Conservation (phyloP, 92 coral and sea anemone genomes). For the Bergia sp. region DNA sequence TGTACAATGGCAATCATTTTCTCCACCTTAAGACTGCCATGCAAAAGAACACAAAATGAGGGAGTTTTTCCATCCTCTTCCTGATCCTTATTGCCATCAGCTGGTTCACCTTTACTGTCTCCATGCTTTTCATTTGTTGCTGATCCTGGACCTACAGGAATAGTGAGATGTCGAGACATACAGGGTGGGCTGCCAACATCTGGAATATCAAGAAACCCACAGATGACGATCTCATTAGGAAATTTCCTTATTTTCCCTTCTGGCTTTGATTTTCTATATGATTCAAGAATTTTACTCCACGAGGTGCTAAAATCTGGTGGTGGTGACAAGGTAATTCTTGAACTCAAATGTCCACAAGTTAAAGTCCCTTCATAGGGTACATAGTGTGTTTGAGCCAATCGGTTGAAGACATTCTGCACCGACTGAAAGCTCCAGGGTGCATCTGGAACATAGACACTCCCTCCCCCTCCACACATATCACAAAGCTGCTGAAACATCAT, state of each 20-base stretch:
- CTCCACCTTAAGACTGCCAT: slow-evolving; percentile 97
- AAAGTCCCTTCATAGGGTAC: slow-evolving; percentile 77
- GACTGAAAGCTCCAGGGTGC: slow-evolving; percentile 78
- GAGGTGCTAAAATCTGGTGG: slow-evolving; percentile 85
- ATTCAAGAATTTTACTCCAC: slow-evolving; percentile 62
- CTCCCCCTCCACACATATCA: slow-evolving; percentile 88
- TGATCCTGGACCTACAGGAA: slow-evolving; percentile 58
- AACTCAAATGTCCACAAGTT: slow-evolving; percentile 89
- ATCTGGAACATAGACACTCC: slow-evolving; percentile 93
- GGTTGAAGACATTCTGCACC: slow-evolving; percentile 83
- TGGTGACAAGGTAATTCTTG: slow-evolving; percentile 83
- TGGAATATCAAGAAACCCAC: slow-evolving; percentile 88
- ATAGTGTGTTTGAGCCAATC: slow-evolving; percentile 91
- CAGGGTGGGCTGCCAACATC: slow-evolving; percentile 89
- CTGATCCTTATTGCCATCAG: slow-evolving; percentile 58
- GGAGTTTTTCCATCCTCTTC: slow-evolving; percentile 94
- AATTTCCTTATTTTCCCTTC: slow-evolving; percentile 73
- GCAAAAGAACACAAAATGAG: slow-evolving; percentile 96
- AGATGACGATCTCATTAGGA: slow-evolving; percentile 86
- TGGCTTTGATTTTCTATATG: slow-evolving; percentile 57
- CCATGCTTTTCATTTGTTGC: slow-evolving; percentile 29
- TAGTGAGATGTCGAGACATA: slow-evolving; percentile 88
- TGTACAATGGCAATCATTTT: slow-evolving; percentile 96
- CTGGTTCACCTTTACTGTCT: slow-evolving; percentile 49
- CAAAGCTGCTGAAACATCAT: slow-evolving; percentile 87